Evolutionary conservation across 2,797 vertebrate genomes (phyloP), one percentile per base, ranked within the genome.

Genomic region (Coendou prehensilis): DNA sequence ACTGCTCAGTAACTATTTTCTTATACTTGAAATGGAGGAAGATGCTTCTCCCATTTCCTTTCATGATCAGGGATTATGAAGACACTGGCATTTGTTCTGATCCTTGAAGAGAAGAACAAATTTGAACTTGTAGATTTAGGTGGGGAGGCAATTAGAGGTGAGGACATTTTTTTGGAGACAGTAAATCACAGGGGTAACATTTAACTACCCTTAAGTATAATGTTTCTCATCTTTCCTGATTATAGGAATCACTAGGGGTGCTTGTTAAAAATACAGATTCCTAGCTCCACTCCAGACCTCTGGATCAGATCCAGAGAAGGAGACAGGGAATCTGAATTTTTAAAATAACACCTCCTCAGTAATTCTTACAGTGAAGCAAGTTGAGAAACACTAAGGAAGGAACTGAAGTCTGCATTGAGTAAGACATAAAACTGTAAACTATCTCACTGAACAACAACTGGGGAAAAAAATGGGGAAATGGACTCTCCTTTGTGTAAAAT

Each of bases 171-270:
- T 96, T 86, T 91, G 52, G 73, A 96, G 69, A 96, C 87, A 94
- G 93, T 94, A 98, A 97, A 96, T 97, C 94, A 91, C 76, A 93
- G 45, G 69, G 59, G 54, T 90, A 94, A 71, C 83, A 95, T 92
- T 52, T 97, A 97, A 92, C 93, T 95, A 85, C 61, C 57, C 47
- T 94, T 97, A 97, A 98, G 50, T 95, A 91, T 50, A 96, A 94
- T 93, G 90, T 97, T 96, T 97, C 93, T 94, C 92, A 92, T 93
- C 95, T 92, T 97, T 79, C 79, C 61, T 95, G 85, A 97, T 97
- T 97, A 97, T 85, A 97, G 96, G 93, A 95, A 93, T 96, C 85
- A 67, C 67, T 79, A 56, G 81, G 26, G 47, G 84, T 96, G 82
- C 94, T 94, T 96, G 79, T 96, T 96, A 95, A 96, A 97, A 95